Evolutionary conservation across 2,797 vertebrate species (phyloP).

Genomic region (Acrossocheilus wenchowensis): DNA sequence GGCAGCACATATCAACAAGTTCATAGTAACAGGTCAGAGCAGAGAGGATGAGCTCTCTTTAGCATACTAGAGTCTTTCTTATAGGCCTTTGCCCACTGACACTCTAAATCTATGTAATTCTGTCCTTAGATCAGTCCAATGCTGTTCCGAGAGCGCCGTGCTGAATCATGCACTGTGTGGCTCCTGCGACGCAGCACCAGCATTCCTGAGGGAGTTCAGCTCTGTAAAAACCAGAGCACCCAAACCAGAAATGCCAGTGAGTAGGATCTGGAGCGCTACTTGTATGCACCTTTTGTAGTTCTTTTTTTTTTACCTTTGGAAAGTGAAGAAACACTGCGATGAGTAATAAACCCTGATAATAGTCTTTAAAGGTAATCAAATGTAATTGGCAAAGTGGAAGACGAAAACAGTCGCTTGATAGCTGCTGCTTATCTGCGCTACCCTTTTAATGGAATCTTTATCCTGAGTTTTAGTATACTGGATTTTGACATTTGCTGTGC

Average conservation of each 20-base stretch:
- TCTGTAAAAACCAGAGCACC: conserved; percentile 51
- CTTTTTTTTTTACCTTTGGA: neutral
- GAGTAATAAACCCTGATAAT: neutral
- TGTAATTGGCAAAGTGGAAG: neutral
- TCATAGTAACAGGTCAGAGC: neutral
- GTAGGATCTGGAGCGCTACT: conserved; percentile 16
- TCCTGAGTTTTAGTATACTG: neutral
- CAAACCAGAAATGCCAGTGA: conserved; percentile 65
- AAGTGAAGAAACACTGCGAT: neutral
- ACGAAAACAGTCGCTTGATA: neutral
- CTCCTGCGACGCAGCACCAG: conserved; percentile 69
- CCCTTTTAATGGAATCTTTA: too few species aligned
- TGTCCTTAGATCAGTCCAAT: conserved; percentile 70
- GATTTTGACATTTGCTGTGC: neutral
- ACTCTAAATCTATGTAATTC: neutral
- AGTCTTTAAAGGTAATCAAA: neutral
- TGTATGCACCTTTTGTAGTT: neutral
- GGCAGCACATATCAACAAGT: conserved; percentile 36
- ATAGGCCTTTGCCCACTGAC: neutral
- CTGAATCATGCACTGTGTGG: conserved; percentile 72
- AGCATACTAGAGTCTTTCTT: neutral
- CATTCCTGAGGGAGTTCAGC: conserved; percentile 62
- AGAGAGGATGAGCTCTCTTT: neutral
- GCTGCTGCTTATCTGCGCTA: neutral
- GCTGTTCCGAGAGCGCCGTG: conserved; percentile 68